Base-by-base conservation (phyloP, 2,797 vertebrate genomes). In the Orestias chungarensis region DNA sequence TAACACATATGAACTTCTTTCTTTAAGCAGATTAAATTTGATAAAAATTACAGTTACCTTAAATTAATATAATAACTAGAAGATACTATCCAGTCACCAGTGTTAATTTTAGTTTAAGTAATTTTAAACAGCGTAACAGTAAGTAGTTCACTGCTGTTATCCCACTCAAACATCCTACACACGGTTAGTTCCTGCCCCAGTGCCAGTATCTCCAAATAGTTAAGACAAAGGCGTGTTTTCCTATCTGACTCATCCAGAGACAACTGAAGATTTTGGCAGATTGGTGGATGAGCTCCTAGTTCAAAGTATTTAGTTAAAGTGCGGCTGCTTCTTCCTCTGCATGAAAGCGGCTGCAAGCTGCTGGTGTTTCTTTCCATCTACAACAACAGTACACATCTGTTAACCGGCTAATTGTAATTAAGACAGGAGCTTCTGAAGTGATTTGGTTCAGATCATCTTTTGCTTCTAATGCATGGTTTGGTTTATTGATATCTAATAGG, bases 171-270 rank as follows among this genome's bases (percentile, higher is more conserved):
- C 88, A 88, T 81, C 69, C 86, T 83, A 77, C 74, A 86, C 88
- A 86, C 88, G 86, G 83, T 87, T 90, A 80, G 87, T 89, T 92
- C 85, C 89, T 90, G 88, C 88, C 70, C 81, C 73, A 64, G 40
- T 29, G 83, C 89, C 89, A 92, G 77, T 73, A 75, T 84, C 87
- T 89, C 87, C 82, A 84, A 88, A 90, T 83, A 80, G 78, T 68
- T 66, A 82, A 87, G 87, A 92, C 91, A 91, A 83, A 88, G 80
- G 75, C 91, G 93, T 93, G 91, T 89, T 93, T 94, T 94, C 90
- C 92, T 82, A 81, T 83, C 89, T 93, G 91, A 93, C 90, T 93
- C 92, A 93, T 85, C 74, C 76, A 78, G 79, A 86, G 23, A 79
- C 90, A 83, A 88, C 11, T 86, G 88, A 89, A 87, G 89, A 87